Conservation (phyloP, 2,797 vertebrate species). For the Falco peregrinus region DNA sequence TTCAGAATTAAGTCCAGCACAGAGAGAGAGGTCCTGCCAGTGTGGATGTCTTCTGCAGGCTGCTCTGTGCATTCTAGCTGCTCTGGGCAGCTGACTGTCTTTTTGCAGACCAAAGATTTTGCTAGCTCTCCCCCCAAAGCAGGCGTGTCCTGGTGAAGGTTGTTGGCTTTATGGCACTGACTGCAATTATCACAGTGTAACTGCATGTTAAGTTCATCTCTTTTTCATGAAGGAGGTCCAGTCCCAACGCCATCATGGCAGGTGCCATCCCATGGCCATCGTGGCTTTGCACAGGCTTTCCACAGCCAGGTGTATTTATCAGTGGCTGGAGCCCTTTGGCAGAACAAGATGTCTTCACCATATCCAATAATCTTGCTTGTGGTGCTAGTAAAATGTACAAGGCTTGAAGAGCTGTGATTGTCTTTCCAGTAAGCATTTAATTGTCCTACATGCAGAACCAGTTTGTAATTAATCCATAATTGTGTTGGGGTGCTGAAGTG, state of each 20-base stretch:
- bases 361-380: background rate
- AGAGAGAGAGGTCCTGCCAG: background rate
- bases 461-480: background rate
- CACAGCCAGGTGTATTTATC: background rate
- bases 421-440: background rate
- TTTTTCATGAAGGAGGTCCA: background rate
- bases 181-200: background rate
- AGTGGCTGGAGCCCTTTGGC: background rate
- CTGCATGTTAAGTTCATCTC: background rate
- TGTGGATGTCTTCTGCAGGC: background rate
- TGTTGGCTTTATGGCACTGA: background rate
- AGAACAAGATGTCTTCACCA: background rate
- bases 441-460: background rate
- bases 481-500: background rate
- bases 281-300: background rate
- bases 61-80: rapidly evolving
- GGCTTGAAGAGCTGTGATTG: background rate
- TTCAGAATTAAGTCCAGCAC: background rate
- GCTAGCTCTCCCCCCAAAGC: background rate
- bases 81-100: background rate
- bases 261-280: background rate
- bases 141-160: background rate
- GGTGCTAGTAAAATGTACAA: background rate
- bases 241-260: background rate
- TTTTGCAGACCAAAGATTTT: background rate